phyloP scores from a whole-genome alignment of 2,888 invertebrate species.

The Rhimphoctona megacephalus region DNA sequence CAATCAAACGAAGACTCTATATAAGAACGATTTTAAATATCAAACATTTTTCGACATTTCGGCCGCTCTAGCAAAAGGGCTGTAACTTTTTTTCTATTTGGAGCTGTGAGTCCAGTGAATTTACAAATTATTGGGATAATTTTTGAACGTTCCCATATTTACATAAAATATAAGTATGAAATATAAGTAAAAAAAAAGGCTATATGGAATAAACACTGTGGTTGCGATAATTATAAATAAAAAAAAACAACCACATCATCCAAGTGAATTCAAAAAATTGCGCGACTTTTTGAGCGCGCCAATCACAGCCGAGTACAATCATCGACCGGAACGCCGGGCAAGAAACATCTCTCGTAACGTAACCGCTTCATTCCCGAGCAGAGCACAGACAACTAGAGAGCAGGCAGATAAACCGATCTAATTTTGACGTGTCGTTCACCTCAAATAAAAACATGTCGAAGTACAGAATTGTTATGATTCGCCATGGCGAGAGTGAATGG shows the following conservation, averaged over 20 bases:
- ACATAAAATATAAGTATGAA: not conserved
- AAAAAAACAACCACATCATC: not conserved
- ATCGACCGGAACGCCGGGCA: constrained; percentile 22
- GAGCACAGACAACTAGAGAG: not conserved
- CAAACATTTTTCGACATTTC: no score
- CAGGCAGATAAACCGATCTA: constrained; percentile 6
- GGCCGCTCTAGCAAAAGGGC: no score
- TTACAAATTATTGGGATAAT: not conserved
- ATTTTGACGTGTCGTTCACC: constrained; percentile 31
- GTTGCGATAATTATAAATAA: not conserved
- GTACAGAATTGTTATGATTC: constrained; percentile 88
- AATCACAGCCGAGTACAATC: not conserved
- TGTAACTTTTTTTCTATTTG: no score
- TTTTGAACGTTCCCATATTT: not conserved
- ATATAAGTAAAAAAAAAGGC: not conserved
- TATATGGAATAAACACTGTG: not conserved
- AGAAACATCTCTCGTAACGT: constrained; percentile 21
- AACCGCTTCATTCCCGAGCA: constrained; percentile 21
- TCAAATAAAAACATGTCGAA: constrained; percentile 82
- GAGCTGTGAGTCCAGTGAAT: no score
- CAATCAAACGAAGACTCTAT: no score
- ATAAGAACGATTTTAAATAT: no score
- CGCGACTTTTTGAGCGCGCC: not conserved
- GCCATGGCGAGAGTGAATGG: constrained; percentile 89
- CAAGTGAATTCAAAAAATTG: not conserved